Evolutionary conservation across 2,113 vertebrate species (phyloP), one percentile per base, ranked within the genome.

Genomic region (Nicator chloris): DNA sequence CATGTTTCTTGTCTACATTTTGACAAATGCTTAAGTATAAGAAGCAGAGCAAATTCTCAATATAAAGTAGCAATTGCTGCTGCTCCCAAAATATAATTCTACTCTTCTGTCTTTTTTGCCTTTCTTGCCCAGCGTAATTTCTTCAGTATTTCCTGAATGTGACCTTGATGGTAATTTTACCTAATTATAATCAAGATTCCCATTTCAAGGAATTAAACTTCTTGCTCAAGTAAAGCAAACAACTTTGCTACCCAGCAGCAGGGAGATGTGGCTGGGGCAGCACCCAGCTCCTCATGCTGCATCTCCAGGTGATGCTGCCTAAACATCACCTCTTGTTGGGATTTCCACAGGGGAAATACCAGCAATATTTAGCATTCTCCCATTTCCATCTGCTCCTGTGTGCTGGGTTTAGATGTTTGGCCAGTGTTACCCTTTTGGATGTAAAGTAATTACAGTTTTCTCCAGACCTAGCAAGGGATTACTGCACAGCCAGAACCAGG

Each of bases 401-500:
- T 45, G 54, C 31, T 18, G 9, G 33, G 13, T 23, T 84, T 37
- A 69, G 49, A 72, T 23, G 31, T 35, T 75, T 50, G 47, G 60
- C 35, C 60, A 40, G 11, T 44, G 56, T 6, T 65, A 68, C 42
- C 44, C 44, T 68, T 84, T 27, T 47, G 63, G 44, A 91, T 45
- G 40, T 42, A 24, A 87, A 82, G 50, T 6, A 65, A 57, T 61
- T 37, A 40, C 37, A 82, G 28, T 56, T 85, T 76, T 85, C 57
- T 84, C 53, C 84, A 93, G 94, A 76, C 37, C 69, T 26, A 73
- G 64, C 30, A 88, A 61, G 78, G 82, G 64, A 92, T 94, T 94
- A 81, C 17, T 68, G 47, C 37, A 35, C 18, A 85, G 63, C 19
- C 51, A 96, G 45, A 71, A 53, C 42, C 26, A 59, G 14, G n/a